Evolutionary conservation across 2,113 vertebrate species (phyloP).

Genomic region (Hoplias malabaricus): DNA sequence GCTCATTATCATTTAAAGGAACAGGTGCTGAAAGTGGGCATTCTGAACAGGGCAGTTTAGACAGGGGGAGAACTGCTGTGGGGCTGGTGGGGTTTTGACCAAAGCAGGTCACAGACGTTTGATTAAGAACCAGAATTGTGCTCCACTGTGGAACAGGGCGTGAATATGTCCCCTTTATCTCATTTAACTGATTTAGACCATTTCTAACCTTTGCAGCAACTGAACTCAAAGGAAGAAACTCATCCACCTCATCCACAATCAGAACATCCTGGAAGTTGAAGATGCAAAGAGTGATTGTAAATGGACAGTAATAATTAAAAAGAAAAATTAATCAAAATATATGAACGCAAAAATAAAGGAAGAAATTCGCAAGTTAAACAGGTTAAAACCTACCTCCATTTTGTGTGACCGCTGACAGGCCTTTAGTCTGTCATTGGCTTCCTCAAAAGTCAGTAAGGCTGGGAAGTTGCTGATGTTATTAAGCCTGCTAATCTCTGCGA

Average conservation of each 20-base stretch:
- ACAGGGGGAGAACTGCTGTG: too few relatives aligned
- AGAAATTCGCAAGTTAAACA: background rate
- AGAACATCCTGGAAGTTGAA: background rate
- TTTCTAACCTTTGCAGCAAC: background rate
- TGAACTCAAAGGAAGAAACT: background rate
- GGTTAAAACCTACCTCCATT: conserved; percentile 37
- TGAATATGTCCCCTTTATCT: too few relatives aligned
- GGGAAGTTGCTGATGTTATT: conserved; percentile 79
- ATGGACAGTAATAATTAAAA: background rate
- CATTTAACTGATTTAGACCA: too few relatives aligned
- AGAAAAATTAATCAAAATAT: background rate
- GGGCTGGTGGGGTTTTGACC: too few relatives aligned
- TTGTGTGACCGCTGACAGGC: conserved; percentile 73
- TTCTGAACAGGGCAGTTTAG: too few relatives aligned
- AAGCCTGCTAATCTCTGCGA: conserved; percentile 75
- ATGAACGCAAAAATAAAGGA: background rate
- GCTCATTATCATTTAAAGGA: too few relatives aligned
- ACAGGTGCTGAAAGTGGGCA: too few relatives aligned
- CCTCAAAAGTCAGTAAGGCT: conserved; percentile 79
- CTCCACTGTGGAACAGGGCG: too few relatives aligned
- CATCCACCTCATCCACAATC: background rate
- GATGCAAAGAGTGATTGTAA: too few relatives aligned
- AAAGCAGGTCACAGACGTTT: too few relatives aligned
- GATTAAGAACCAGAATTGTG: too few relatives aligned
- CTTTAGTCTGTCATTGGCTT: conserved; percentile 81